A percentile compares a stretch with the other conserved stretches of the same genome.
Conservation (phyloP, 2,113 vertebrate species). For the Crotophaga sulcirostris region DNA sequence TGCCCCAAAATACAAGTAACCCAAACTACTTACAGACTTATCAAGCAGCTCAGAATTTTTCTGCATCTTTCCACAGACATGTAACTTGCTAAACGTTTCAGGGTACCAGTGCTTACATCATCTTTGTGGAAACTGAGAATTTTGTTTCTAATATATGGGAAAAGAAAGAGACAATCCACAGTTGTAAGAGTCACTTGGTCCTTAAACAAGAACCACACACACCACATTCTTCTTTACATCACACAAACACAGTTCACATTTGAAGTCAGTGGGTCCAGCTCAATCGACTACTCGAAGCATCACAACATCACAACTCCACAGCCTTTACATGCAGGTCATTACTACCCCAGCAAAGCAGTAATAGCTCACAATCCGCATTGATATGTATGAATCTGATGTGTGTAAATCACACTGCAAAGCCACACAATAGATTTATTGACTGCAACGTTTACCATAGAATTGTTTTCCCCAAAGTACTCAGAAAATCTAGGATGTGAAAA, state of each 20-base stretch:
- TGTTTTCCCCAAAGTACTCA: background rate
- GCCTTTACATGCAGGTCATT: background rate
- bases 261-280: background rate
- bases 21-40: background rate
- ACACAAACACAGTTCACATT: fast-evolving
- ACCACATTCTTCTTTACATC: background rate
- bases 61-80: background rate
- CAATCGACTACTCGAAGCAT: fast-evolving
- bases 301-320: background rate
- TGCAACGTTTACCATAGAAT: background rate
- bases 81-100: background rate
- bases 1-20: background rate
- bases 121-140: background rate
- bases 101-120: background rate
- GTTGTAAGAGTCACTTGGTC: background rate
- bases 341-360: background rate
- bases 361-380: background rate
- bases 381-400: fast-evolving
- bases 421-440: fast-evolving
- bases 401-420: background rate
- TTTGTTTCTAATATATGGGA: background rate
- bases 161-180: background rate
- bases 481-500: background rate
- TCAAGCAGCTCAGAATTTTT: background rate
- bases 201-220: background rate